Conservation (phyloP, 1,140 invertebrate species). For the Papilio polyxenes region DNA sequence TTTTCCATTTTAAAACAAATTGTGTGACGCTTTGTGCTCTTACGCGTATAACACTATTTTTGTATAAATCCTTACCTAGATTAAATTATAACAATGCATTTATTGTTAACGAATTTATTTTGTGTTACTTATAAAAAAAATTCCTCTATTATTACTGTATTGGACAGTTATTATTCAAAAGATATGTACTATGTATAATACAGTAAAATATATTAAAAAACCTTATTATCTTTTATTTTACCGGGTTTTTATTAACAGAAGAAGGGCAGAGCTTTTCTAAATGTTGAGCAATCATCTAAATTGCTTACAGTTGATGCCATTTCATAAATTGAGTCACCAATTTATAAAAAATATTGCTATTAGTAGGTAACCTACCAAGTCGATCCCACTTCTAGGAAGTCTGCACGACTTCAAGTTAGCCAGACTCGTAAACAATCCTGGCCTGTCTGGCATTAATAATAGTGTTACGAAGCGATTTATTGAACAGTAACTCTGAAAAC, state of each 20-base stretch:
- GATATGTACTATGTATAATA: constrained; percentile 32
- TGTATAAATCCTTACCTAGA: constrained; percentile 60
- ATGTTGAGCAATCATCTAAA: no score
- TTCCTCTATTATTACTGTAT: constrained; percentile 57
- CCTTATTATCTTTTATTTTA: neutral
- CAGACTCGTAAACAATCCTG: no score
- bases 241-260: neutral
- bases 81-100: constrained; percentile 68
- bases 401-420: no score
- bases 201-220: constrained; percentile 26
- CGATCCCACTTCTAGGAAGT: no score
- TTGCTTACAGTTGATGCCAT: no score
- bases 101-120: constrained; percentile 79
- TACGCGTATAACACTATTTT: constrained; percentile 66
- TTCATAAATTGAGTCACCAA: no score
- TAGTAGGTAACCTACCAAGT: no score
- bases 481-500: neutral
- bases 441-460: neutral
- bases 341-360: no score
- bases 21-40: constrained; percentile 68
- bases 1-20: constrained; percentile 24
- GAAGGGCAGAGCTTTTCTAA: no score
- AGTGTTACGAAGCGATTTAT: neutral
- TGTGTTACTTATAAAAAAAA: constrained; percentile 64
- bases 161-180: constrained; percentile 26